phyloP scores from a whole-genome alignment of 1,140 invertebrate species.

The Euglossa dilemma region DNA sequence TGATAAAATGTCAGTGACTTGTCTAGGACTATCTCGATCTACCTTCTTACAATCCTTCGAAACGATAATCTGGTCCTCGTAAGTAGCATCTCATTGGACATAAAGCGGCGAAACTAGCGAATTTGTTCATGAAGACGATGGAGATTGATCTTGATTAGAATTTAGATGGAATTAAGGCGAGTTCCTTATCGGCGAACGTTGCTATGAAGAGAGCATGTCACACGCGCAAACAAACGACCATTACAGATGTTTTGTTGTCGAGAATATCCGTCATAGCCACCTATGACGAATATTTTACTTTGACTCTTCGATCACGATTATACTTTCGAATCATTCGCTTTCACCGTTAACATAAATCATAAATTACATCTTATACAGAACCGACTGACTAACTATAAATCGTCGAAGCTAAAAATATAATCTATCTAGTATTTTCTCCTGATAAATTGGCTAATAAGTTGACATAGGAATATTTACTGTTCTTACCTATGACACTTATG shows the following conservation, averaged over 20 bases:
- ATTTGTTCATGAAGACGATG: constrained; percentile 68
- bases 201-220: constrained; percentile 56
- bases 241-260: constrained; percentile 57
- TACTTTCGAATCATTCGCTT: not conserved
- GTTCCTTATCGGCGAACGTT: constrained; percentile 52
- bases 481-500: no score
- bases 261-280: constrained; percentile 11
- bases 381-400: not conserved
- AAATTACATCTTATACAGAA: not conserved
- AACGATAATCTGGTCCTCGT: constrained; percentile 58
- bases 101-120: constrained; percentile 53
- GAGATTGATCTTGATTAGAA: constrained; percentile 41
- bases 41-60: constrained; percentile 64
- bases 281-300: not conserved
- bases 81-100: constrained; percentile 75
- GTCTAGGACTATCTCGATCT: not conserved
- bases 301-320: not conserved
- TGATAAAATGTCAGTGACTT: not conserved
- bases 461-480: no score
- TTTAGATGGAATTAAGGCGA: constrained; percentile 21
- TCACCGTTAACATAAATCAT: not conserved
- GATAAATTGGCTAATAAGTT: no score
- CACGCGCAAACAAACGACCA: constrained; percentile 62
- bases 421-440: no score
- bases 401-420: not conserved